Evolutionary conservation across 2,888 invertebrate genomes (phyloP), one percentile per base, ranked within the genome.

Genomic region (Cataglyphis rosenhaueri): DNA sequence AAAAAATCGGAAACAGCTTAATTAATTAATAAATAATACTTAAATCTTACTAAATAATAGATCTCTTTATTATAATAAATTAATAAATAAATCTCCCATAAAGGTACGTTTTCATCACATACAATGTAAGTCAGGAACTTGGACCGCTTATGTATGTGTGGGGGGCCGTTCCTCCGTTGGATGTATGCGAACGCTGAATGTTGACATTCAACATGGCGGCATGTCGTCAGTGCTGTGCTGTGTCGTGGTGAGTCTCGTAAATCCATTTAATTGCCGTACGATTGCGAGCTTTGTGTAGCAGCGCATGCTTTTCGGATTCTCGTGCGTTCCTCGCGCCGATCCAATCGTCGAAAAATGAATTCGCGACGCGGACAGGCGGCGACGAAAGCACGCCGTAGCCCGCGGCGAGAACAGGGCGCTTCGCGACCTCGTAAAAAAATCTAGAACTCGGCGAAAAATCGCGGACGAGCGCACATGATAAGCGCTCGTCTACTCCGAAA

Each of bases 141-240:
- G 66, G 82, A 75, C 74, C 66, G 85, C n/a, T 32, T 18, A 25
- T 10, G 21, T 9, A 4, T 32, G 8, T 55, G 4, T 32, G 21
- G 52, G 85, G 70, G 81, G 83, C 79, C 68, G 62, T 82, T 86
- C 85, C 48, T 18, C 84, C 85, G 85, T 84, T 91, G 57, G 64
- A 32, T 87, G 91, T 90, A 82, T 89, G 89, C 85, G 88, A 91
- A 89, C 82, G 89, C 93, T 91, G 92, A 93, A 95, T 95, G 95
- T 97, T 97, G 97, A 97, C 97, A 97, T 97, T 97, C 97, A 97
- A 97, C 97, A 98, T 98, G 98, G 98, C 98, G 97, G 97, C 97
- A 97, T 97, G 97, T 97, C 97, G 97, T 97, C 97, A 97, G 97
- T 98, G 98, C 97, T 97, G 97, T 98, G 98, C 97, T 97, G 97